Evolutionary conservation across 2,888 invertebrate species (phyloP), one percentile per base, ranked within the genome.

Genomic region (Polyploca ridens): DNA sequence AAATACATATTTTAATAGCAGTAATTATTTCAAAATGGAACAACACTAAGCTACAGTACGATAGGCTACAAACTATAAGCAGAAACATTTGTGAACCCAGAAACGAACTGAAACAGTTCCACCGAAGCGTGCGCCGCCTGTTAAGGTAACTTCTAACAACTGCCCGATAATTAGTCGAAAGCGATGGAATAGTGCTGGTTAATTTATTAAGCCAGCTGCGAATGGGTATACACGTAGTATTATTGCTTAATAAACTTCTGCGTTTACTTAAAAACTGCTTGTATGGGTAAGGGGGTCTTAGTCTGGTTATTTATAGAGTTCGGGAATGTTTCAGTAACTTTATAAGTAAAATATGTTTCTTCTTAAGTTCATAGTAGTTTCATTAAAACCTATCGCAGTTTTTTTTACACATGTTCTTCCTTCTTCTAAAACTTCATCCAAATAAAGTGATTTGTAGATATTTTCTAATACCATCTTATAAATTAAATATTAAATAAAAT

Each of bases 111-210:
- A n/a, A 54, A 54, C 54, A 3, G 54, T 54, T 54, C 10, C 10
- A 54, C 10, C 54, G 19, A 19, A 54, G 19, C 54, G 54, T 54
- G 54, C 16, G 54, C 54, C 54, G n/a, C 33, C 58, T 16, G 54
- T 58, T 27, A 63, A 74, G 64, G 61, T 62, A 65, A 54, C n/a
- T 54, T 66, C 64, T 66, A 69, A 65, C 70, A 71, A 73, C 75
- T 69, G 68, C 66, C 62, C 67, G 71, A 71, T 78, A 77, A 77
- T 78, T 77, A 77, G 72, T 69, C 58, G 68, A 74, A 72, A 73
- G 70, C 59, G 41, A 54, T 63, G 41, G 63, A 58, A 58, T 41
- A 41, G 11, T 13, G 57, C 64, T 65, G 65, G 65, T 68, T 71
- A 64, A 69, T 71, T 74, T 78, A 72, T n/a, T 67, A 69, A 68